These are phyloP conservation scores for Chloroclysta siterata DNA, from an alignment of 2,888 invertebrate species.

Conservation along the genomic window DNA sequence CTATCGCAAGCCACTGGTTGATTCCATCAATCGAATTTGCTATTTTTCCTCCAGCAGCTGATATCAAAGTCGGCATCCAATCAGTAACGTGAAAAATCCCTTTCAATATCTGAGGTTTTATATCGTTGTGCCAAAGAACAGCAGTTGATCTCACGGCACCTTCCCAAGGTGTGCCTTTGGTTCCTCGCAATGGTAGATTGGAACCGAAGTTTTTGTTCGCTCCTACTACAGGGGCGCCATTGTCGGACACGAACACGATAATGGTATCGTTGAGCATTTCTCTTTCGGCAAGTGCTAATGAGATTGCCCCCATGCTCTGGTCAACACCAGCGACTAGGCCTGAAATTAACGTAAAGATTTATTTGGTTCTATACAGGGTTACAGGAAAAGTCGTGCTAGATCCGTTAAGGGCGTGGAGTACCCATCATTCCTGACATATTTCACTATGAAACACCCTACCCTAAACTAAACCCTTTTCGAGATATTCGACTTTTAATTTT, in stretches of 20 bases:
- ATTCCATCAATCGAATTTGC: slow-evolving; percentile 83
- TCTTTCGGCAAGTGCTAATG: slow-evolving; percentile 86
- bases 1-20: slow-evolving; percentile 86
- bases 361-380: no score
- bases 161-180: slow-evolving; percentile 92
- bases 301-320: slow-evolving; percentile 89
- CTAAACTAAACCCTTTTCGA: no score
- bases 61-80: slow-evolving; percentile 89
- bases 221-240: slow-evolving; percentile 90
- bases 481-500: no score
- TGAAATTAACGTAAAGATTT: slow-evolving; percentile 45
- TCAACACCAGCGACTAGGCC: slow-evolving; percentile 90
- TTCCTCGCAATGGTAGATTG: slow-evolving; percentile 90
- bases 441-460: no score
- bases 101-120: slow-evolving; percentile 81
- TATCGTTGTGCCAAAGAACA: slow-evolving; percentile 83
- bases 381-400: no score
- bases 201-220: slow-evolving; percentile 87
- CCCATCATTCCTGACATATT: no score
- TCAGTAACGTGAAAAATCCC: slow-evolving; percentile 90
- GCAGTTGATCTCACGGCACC: slow-evolving; percentile 90
- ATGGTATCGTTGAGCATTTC: slow-evolving; percentile 91
- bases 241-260: slow-evolving; percentile 93
- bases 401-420: no score
- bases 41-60: slow-evolving; percentile 55